These are phyloP conservation scores for Baccha elongata DNA, from an alignment of 2,888 invertebrate genomes.

Conservation along the genomic window DNA sequence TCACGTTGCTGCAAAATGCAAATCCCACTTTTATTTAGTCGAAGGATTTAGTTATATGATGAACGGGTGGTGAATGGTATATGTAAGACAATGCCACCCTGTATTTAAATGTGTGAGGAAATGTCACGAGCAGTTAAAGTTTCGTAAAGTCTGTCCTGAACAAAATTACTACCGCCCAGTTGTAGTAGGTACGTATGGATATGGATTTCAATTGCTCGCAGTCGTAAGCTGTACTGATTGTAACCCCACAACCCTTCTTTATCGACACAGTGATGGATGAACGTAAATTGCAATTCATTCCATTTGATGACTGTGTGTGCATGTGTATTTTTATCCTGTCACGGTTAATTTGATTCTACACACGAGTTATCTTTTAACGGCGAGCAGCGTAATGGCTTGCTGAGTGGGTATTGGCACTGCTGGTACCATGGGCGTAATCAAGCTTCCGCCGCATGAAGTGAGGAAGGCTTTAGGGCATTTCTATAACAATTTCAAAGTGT, in stretches of 20 bases:
- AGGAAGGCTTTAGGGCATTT: conserved; percentile 77
- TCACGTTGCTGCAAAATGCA: conserved; percentile 42
- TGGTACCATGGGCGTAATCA: conserved; percentile 82
- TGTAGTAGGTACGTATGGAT: background rate
- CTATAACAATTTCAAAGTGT: background rate
- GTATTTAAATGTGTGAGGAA: conserved; percentile 1
- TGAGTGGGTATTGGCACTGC: background rate
- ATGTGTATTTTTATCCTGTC: conserved; percentile 50
- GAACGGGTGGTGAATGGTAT: conserved; percentile 27
- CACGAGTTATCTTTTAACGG: conserved; percentile 22
- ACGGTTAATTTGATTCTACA: conserved; percentile 53
- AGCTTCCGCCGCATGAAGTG: conserved; percentile 87
- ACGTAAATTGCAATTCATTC: conserved; percentile 65
- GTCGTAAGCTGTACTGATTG: background rate
- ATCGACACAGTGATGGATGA: conserved; percentile 42
- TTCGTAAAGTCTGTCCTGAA: conserved; percentile 48
- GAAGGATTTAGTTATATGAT: conserved; percentile 45
- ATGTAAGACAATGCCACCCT: conserved; percentile 48
- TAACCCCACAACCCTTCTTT: background rate
- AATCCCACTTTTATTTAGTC: conserved; percentile 47
- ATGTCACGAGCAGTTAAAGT: conserved; percentile 57
- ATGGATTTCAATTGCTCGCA: background rate
- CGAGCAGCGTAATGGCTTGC: background rate
- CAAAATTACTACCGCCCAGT: conserved; percentile 1
- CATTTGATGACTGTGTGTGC: conserved; percentile 51